These are phyloP conservation scores for Dolomedes plantarius DNA, from an alignment of 2,888 invertebrate species.

Conservation along the genomic window DNA sequence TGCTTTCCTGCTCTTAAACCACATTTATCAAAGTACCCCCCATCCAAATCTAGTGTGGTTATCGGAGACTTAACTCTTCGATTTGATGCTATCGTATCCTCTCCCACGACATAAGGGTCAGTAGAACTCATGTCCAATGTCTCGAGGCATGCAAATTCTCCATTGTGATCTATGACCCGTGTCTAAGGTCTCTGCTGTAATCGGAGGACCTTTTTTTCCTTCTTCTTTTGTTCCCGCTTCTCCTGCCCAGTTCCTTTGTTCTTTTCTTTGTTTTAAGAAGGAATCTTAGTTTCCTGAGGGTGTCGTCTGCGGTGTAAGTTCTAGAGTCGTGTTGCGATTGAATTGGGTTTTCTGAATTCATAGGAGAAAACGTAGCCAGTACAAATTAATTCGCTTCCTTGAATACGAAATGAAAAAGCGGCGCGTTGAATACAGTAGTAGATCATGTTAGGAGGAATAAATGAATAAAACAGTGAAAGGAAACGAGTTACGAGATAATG, in stretches of 20 bases:
- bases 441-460: too few relatives aligned
- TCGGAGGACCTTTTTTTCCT: slow-evolving; percentile 56
- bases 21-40: too few relatives aligned
- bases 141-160: slow-evolving; percentile 49
- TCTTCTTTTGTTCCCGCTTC: slow-evolving; percentile 53
- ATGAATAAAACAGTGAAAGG: too few relatives aligned
- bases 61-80: neutral
- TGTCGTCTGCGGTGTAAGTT: too few relatives aligned
- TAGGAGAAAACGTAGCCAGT: neutral
- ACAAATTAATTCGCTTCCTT: neutral
- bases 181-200: slow-evolving; percentile 56
- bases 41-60: neutral
- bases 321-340: neutral
- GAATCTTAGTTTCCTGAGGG: neutral
- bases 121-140: slow-evolving; percentile 58
- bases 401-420: neutral
- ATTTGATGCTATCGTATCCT: slow-evolving; percentile 49
- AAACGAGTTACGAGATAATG: too few relatives aligned
- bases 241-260: slow-evolving; percentile 64
- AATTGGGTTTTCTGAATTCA: too few relatives aligned
- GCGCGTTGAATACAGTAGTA: too few relatives aligned
- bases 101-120: slow-evolving; percentile 69
- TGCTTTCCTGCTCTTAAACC: neutral
- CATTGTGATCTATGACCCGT: slow-evolving; percentile 66
- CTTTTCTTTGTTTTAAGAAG: slow-evolving; percentile 18